Percentiles rank a stretch among this genome's conserved stretches.
phyloP scores from a whole-genome alignment of 2,888 invertebrate genomes.

The Cancer borealis region DNA sequence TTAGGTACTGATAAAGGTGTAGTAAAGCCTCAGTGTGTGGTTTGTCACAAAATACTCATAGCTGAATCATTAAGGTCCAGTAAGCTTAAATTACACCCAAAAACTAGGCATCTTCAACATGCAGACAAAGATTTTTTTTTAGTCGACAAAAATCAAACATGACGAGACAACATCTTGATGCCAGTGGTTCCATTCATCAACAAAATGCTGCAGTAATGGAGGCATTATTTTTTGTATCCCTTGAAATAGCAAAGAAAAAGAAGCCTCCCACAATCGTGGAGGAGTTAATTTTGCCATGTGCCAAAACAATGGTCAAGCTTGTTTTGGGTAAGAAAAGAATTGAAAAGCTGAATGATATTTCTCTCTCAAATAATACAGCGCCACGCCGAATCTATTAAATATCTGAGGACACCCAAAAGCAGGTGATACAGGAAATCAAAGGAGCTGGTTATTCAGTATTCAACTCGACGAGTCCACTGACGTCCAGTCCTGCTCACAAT shows the following conservation, averaged over 20 bases:
- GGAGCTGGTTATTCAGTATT: conserved; percentile 58
- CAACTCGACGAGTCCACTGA: conserved; percentile 66
- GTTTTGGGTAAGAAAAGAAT: conserved; percentile 64
- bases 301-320: conserved; percentile 59
- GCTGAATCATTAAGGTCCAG: no score
- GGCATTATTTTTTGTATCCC: no score
- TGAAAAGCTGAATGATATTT: conserved; percentile 66
- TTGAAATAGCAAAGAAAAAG: conserved; percentile 68
- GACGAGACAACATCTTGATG: no score
- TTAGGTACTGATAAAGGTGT: no score
- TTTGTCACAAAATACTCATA: no score
- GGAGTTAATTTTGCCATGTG: conserved; percentile 60
- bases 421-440: conserved; percentile 61
- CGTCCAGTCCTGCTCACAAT: conserved; percentile 62
- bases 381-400: conserved; percentile 57
- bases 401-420: conserved; percentile 56
- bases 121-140: no score
- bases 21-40: no score
- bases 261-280: conserved; percentile 61
- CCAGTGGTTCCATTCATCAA: no score
- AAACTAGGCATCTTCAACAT: no score
- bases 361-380: conserved; percentile 67
- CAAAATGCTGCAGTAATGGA: no score
- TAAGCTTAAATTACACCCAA: no score
- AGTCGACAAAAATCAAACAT: no score